These are phyloP conservation scores for Chionoecetes opilio DNA, from an alignment of 1,140 invertebrate species.

Conservation along the genomic window DNA sequence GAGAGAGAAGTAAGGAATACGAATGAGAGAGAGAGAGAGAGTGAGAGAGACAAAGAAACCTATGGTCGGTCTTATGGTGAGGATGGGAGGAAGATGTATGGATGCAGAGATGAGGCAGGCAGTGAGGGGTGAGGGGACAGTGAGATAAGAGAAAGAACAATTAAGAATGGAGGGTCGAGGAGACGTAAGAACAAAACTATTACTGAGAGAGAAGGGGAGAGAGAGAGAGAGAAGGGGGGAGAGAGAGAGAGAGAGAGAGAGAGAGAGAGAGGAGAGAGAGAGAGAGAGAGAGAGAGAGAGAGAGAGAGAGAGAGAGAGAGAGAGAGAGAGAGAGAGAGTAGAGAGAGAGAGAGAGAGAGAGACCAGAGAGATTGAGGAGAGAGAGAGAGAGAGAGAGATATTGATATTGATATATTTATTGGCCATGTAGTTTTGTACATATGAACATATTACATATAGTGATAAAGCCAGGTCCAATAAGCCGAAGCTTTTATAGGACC, in stretches of 20 bases:
- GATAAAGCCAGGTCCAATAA: too few relatives aligned
- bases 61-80: not conserved
- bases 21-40: not conserved
- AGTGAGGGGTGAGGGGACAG: not conserved
- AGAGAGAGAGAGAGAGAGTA: too few relatives aligned
- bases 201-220: not conserved
- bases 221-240: not conserved
- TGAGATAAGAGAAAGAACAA: not conserved
- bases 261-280: not conserved
- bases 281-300: not conserved
- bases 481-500: too few relatives aligned
- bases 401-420: too few relatives aligned
- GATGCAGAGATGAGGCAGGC: not conserved
- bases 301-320: not conserved
- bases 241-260: not conserved
- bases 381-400: too few relatives aligned
- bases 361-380: too few relatives aligned
- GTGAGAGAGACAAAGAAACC: not conserved
- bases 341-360: too few relatives aligned
- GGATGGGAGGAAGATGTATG: slow-evolving; percentile 1
- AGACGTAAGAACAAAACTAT: not conserved
- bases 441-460: too few relatives aligned
- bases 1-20: not conserved
- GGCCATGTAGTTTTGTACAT: too few relatives aligned
- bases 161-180: not conserved